phyloP scores from a whole-genome alignment of 2,888 invertebrate genomes.

The Labia minor region DNA sequence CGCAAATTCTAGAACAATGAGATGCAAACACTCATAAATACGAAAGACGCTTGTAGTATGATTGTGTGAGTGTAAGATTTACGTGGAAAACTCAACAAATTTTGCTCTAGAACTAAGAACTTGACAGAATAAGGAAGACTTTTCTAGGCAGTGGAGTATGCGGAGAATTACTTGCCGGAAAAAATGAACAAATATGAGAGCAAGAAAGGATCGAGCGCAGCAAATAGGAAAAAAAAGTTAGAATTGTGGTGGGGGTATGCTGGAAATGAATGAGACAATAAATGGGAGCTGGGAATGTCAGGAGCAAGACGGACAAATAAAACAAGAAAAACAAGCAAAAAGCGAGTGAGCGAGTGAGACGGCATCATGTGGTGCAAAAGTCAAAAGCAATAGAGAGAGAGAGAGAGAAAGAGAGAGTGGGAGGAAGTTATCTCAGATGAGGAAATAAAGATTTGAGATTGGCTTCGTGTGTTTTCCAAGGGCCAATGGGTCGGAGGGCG shows the following conservation, averaged over 20 bases:
- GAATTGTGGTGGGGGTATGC: background rate
- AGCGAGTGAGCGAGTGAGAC: background rate
- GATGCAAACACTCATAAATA: background rate
- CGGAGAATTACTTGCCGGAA: background rate
- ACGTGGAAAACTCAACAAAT: background rate
- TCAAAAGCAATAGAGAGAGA: background rate
- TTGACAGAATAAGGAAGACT: background rate
- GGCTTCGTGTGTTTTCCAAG: background rate
- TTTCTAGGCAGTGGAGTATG: background rate
- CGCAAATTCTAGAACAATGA: background rate
- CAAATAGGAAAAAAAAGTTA: background rate
- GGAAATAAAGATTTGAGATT: constrained; percentile 13
- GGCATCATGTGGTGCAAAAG: background rate
- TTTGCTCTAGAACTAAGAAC: background rate
- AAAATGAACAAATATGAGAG: constrained; percentile 3
- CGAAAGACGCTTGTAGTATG: background rate
- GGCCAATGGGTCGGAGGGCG: background rate
- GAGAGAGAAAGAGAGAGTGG: background rate
- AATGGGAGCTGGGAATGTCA: constrained; percentile 13
- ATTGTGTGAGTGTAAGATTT: background rate
- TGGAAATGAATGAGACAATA: constrained; percentile 13
- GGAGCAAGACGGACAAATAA: constrained; percentile 13
- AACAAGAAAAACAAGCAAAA: constrained; percentile 13
- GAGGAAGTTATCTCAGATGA: background rate
- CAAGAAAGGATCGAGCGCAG: background rate